These are phyloP conservation scores for Pseudorhombus dupliciocellatus DNA, from an alignment of 2,113 vertebrate species.

Conservation along the genomic window DNA sequence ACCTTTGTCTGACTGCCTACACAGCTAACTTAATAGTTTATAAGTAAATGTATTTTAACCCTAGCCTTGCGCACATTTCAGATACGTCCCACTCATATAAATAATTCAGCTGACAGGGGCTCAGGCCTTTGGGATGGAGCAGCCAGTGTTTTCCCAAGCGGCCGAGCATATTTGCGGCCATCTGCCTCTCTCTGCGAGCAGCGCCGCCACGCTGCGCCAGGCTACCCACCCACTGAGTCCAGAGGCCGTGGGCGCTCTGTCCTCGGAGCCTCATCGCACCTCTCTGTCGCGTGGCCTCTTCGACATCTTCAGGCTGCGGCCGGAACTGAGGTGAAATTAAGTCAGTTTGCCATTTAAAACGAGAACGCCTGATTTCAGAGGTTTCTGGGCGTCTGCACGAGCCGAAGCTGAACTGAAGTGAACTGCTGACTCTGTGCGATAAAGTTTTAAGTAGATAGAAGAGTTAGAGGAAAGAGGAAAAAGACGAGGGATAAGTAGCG, in stretches of 20 bases:
- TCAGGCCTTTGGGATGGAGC: slow-evolving; percentile 47
- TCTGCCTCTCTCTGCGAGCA: slow-evolving; percentile 63
- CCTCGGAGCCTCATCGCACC: slow-evolving; percentile 31
- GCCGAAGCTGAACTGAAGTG: not conserved
- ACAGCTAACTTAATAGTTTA: slow-evolving; percentile 32
- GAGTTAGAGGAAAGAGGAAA: not conserved
- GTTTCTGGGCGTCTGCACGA: not conserved
- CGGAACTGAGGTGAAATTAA: not conserved
- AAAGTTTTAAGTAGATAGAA: not conserved
- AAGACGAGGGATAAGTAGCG: not conserved
- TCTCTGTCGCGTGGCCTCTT: slow-evolving; percentile 16
- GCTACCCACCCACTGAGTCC: slow-evolving; percentile 53
- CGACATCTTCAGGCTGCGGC: slow-evolving; percentile 12
- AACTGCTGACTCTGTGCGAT: not conserved
- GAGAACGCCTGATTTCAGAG: not conserved
- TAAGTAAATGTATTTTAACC: slow-evolving; percentile 20
- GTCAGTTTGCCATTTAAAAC: not conserved
- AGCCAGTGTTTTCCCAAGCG: slow-evolving; percentile 58
- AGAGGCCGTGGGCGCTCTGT: slow-evolving; percentile 37
- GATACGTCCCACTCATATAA: slow-evolving; percentile 5
- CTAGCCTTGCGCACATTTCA: not conserved
- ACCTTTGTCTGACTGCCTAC: slow-evolving; percentile 60
- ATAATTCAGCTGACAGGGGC: slow-evolving; percentile 32
- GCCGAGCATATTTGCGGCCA: slow-evolving; percentile 67
- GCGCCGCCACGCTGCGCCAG: slow-evolving; percentile 24